Evolutionary conservation across 2,888 invertebrate genomes (phyloP).

Genomic region (Polyommatus icarus): DNA sequence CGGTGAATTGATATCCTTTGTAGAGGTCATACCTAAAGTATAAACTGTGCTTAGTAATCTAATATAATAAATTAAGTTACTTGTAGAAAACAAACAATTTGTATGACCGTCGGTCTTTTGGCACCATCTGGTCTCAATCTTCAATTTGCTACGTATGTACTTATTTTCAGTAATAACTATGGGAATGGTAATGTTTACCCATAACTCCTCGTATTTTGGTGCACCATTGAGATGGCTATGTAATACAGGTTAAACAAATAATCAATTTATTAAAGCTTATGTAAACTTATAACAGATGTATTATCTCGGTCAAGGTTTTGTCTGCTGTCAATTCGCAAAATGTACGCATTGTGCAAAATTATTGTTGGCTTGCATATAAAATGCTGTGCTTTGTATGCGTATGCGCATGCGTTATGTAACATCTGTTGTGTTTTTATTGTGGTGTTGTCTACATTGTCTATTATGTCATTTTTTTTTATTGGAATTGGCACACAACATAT

Average conservation of each 20-base stretch:
- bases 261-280: constrained; percentile 24
- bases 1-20: too few species aligned
- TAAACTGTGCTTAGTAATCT: too few species aligned
- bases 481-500: too few species aligned
- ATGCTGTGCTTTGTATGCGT: constrained; percentile 19
- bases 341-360: constrained; percentile 25
- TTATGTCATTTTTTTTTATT: background rate
- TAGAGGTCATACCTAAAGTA: too few species aligned
- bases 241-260: too few species aligned
- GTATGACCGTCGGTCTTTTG: too few species aligned
- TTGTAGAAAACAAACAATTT: too few species aligned
- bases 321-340: constrained; percentile 1
- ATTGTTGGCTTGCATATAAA: constrained; percentile 5
- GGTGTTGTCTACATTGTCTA: background rate
- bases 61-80: too few species aligned
- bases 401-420: constrained; percentile 3
- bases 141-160: too few species aligned
- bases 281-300: constrained; percentile 31
- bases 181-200: background rate
- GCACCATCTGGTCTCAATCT: too few species aligned
- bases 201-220: background rate
- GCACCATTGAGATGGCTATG: background rate
- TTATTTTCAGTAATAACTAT: too few species aligned
- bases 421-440: constrained; percentile 5
- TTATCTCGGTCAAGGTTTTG: constrained; percentile 21